Conservation (phyloP, 2,888 invertebrate species). For the Mimas tiliae region DNA sequence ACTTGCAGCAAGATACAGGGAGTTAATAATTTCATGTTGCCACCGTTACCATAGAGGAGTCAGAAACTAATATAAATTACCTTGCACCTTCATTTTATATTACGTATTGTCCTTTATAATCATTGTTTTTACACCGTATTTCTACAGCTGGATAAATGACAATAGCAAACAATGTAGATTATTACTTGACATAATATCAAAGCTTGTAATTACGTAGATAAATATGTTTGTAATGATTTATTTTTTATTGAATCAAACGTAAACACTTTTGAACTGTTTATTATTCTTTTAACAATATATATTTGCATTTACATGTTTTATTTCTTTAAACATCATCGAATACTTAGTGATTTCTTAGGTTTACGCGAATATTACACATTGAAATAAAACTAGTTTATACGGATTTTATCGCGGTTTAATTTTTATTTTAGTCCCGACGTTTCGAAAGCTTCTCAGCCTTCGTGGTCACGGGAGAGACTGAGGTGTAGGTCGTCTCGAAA, state of each 20-base stretch:
- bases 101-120: neutral
- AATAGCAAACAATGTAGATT: neutral
- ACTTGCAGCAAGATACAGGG: neutral
- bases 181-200: neutral
- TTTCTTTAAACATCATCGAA: too few species aligned
- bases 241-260: neutral
- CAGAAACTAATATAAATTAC: neutral
- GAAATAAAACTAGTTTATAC: too few species aligned
- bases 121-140: neutral
- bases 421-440: too few species aligned
- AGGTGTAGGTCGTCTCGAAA: too few species aligned
- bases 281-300: neutral
- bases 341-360: too few species aligned
- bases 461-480: too few species aligned
- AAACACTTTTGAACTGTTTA: neutral
- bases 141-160: neutral
- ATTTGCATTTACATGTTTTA: too few species aligned
- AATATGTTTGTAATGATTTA: neutral
- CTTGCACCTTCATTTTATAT: neutral
- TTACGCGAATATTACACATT: too few species aligned
- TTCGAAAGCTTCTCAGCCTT: too few species aligned
- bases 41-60: neutral
- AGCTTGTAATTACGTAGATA: neutral
- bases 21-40: neutral
- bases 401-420: too few species aligned